phyloP scores from a whole-genome alignment of 2,113 vertebrate species.

The Calcarius ornatus region DNA sequence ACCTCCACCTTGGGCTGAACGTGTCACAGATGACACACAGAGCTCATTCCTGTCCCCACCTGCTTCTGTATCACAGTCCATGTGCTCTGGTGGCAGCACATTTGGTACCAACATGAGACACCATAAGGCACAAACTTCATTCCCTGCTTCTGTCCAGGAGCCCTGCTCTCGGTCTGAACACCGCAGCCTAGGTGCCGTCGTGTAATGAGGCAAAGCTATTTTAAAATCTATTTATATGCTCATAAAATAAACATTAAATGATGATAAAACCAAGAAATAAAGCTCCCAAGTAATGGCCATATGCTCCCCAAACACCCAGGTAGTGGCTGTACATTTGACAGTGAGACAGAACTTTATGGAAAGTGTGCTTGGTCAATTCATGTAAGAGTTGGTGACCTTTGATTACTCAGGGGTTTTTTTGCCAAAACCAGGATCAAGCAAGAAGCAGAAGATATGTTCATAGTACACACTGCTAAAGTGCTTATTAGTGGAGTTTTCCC shows the following conservation, averaged over 20 bases:
- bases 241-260: background rate
- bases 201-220: background rate
- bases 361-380: accelerated
- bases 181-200: accelerated
- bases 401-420: background rate
- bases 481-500: background rate
- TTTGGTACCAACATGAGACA: background rate
- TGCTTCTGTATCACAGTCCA: accelerated
- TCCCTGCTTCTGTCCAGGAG: background rate
- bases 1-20: background rate
- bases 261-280: background rate
- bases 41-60: background rate
- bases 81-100: background rate
- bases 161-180: background rate
- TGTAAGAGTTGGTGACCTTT: background rate
- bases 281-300: background rate
- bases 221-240: background rate
- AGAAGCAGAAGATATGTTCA: background rate
- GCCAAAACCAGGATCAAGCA: background rate
- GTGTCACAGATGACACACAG: accelerated
- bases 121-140: background rate
- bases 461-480: background rate
- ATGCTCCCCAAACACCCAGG: background rate
- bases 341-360: background rate
- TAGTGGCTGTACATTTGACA: accelerated